Conservation (phyloP, 2,113 vertebrate genomes). For the Thunnus thynnus region DNA sequence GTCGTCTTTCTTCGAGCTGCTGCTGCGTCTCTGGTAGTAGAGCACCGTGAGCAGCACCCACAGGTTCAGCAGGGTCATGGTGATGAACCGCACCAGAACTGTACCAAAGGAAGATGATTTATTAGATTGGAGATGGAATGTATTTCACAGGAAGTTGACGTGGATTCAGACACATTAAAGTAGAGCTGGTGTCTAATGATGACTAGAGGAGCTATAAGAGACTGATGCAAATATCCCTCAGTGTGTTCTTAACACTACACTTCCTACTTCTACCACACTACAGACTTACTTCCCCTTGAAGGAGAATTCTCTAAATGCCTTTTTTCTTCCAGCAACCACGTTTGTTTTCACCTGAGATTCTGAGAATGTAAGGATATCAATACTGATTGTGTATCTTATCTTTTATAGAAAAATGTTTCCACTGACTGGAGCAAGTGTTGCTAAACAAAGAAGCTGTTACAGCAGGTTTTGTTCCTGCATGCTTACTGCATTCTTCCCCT, state of each 20-base stretch:
- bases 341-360: background rate
- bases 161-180: no score
- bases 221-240: no score
- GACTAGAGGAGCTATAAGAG: no score
- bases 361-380: no score
- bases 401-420: background rate
- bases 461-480: background rate
- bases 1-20: conserved; percentile 82
- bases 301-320: background rate
- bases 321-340: background rate
- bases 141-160: no score
- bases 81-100: conserved; percentile 92
- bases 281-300: no score
- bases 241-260: no score
- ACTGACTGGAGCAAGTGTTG: background rate
- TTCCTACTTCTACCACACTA: no score
- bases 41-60: conserved; percentile 91
- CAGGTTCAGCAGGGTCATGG: conserved; percentile 89
- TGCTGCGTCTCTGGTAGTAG: conserved; percentile 85
- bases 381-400: background rate
- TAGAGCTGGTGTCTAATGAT: background rate
- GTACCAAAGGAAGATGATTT: conserved; percentile 25
- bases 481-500: background rate
- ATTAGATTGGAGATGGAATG: background rate
- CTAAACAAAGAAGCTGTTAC: background rate